These are phyloP conservation scores for Onthophagus sagittarius DNA, from an alignment of 2,888 invertebrate genomes.

Conservation along the genomic window DNA sequence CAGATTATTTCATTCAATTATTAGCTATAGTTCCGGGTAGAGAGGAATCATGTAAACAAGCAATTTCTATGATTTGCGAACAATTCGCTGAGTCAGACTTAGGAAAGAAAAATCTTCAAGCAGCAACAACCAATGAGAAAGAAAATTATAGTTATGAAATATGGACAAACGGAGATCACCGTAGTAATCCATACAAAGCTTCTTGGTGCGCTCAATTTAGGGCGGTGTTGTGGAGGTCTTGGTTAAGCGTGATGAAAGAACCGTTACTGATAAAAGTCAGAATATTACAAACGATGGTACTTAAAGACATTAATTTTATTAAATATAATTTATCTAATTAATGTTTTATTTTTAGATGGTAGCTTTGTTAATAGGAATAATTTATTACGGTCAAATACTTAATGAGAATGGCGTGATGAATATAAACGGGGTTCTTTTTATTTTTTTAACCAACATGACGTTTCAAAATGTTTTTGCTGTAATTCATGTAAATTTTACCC, in stretches of 20 bases:
- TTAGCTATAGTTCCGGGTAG: constrained; percentile 81
- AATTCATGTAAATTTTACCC: constrained; percentile 69
- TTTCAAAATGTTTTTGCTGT: constrained; percentile 95
- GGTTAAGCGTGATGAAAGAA: constrained; percentile 84
- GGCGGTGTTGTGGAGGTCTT: constrained; percentile 87
- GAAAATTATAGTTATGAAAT: constrained; percentile 36
- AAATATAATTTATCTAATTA: constrained; percentile 13
- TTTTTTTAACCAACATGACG: constrained; percentile 88
- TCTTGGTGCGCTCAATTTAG: constrained; percentile 85
- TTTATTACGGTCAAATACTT: constrained; percentile 78
- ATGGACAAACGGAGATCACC: constrained; percentile 34
- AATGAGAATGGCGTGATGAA: constrained; percentile 91
- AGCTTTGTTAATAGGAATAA: constrained; percentile 78
- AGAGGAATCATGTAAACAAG: constrained; percentile 74
- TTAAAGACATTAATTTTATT: constrained; percentile 39
- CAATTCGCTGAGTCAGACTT: constrained; percentile 64
- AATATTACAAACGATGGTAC: constrained; percentile 82
- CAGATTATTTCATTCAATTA: constrained; percentile 89
- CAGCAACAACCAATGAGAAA: constrained; percentile 50
- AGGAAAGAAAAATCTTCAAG: constrained; percentile 59
- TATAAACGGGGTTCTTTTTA: constrained; percentile 87
- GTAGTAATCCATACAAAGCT: constrained; percentile 66
- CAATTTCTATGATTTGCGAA: constrained; percentile 75
- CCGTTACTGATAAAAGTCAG: constrained; percentile 87
- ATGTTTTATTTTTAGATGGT: constrained; percentile 67